These are phyloP conservation scores for Mungos mungo DNA, from an alignment of 2,113 vertebrate genomes.

Conservation along the genomic window DNA sequence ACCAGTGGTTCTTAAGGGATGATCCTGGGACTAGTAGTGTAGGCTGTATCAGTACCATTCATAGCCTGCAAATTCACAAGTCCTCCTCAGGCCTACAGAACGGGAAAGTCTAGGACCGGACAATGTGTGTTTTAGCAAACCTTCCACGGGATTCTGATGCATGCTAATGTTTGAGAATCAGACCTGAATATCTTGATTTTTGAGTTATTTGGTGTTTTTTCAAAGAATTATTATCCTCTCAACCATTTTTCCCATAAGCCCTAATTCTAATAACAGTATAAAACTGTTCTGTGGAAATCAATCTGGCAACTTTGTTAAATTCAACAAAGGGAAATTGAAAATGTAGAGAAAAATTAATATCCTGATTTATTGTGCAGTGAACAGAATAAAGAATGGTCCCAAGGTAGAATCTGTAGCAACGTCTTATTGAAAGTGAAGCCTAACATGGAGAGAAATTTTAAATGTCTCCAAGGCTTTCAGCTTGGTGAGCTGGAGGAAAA, in stretches of 20 bases:
- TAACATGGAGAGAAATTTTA: not conserved
- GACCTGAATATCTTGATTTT: not conserved
- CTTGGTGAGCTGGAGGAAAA: not conserved
- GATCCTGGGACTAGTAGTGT: not conserved
- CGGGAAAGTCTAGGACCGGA: not conserved
- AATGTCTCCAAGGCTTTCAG: not conserved
- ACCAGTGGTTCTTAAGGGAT: not conserved
- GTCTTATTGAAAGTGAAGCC: not conserved
- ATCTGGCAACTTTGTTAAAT: not conserved
- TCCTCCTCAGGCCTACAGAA: not conserved
- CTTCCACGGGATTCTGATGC: not conserved
- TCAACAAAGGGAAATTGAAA: not conserved
- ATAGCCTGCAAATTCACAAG: not conserved
- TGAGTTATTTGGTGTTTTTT: not conserved
- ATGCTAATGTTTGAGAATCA: not conserved
- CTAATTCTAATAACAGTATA: not conserved
- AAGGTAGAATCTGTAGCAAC: not conserved
- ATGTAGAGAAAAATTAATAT: not conserved
- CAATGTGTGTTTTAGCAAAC: not conserved
- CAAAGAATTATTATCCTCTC: not conserved
- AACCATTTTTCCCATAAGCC: not conserved
- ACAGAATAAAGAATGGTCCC: not conserved
- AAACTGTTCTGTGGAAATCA: not conserved
- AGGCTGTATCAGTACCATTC: not conserved
- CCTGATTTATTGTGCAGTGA: not conserved